Base-by-base conservation (phyloP, 2,797 vertebrate genomes). In the Tragelaphus eurycerus region DNA sequence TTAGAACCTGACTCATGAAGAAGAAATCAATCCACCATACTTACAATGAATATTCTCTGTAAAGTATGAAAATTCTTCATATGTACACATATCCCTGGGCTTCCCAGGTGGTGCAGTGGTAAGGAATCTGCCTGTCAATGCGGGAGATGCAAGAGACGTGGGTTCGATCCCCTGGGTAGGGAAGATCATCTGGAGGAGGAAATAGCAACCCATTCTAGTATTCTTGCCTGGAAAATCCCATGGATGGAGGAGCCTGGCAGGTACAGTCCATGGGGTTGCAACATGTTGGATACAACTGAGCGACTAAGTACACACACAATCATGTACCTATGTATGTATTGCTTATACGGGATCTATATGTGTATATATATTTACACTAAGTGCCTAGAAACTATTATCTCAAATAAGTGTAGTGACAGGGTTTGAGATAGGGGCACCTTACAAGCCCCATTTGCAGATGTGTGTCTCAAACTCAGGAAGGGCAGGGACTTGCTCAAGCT, bases 301-400 rank as follows among this genome's bases (percentile, higher is more conserved):
- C 2, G 1, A 14, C 71, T 14, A 25, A 25, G 34, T 0, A 23
- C 34, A 74, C 11, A 43, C 21, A 3, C 34, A 43, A 0, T 0
- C 34, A 7, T 25, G 67, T 0, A 1, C 5, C 25, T 27, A 3
- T 8, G 17, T 11, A 4, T 3, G 23, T 27, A 4, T 64, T 57
- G 38, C 48, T 50, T 43, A 19, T 17, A 76, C 6, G 19, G 13
- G 38, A 64, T 14, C 9, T 2, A 1, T 16, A 2, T 38, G 12
- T 8, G 34, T 29, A 0, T 16, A 1, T 25, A 4, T n/a, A 4
- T 15, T 55, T 6, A 57, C 54, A 43, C 54, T 43, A 6, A 50
- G 4, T 2, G 4, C 52, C 64, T 84, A 83, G 9, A 52, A 34
- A 6, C 31, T 6, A 15, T 14, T n/a, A 14, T 15, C 1, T 38